A percentile compares a stretch with the other conserved stretches of the same genome.
Evolutionary conservation across 2,797 vertebrate genomes (phyloP).

Genomic region (Eptatretus atami): DNA sequence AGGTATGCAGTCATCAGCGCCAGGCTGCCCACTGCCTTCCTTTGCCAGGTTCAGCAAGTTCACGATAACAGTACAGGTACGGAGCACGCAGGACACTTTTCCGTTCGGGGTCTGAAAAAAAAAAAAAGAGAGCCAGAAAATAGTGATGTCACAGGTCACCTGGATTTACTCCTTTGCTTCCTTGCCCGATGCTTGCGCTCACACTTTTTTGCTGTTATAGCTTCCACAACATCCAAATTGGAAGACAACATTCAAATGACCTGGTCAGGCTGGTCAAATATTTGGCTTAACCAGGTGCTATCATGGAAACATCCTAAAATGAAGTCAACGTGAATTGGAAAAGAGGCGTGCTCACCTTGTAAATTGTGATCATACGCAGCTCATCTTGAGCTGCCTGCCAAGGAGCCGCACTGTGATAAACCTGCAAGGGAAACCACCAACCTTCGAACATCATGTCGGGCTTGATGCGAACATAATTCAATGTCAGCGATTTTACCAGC

Average conservation of each 20-base stretch:
- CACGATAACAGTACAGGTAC: not conserved
- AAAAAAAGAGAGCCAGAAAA: not conserved
- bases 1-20: not conserved
- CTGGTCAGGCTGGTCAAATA: no score
- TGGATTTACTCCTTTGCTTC: not conserved
- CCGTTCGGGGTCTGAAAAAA: not conserved
- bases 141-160: not conserved
- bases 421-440: not conserved
- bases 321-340: no score
- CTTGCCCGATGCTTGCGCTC: no score
- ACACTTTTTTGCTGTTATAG: no score
- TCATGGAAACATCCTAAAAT: no score
- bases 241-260: no score
- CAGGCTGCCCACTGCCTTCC: not conserved
- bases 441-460: not conserved
- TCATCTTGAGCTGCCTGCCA: not conserved
- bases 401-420: not conserved
- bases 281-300: no score
- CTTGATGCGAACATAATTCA: no score
- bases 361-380: not conserved
- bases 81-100: not conserved
- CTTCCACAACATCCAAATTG: no score
- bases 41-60: slow-evolving; percentile 2
- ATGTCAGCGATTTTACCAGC: no score
- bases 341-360: not conserved